Base-by-base conservation (phyloP, 2,113 vertebrate species). In the Odocoileus virginianus region DNA sequence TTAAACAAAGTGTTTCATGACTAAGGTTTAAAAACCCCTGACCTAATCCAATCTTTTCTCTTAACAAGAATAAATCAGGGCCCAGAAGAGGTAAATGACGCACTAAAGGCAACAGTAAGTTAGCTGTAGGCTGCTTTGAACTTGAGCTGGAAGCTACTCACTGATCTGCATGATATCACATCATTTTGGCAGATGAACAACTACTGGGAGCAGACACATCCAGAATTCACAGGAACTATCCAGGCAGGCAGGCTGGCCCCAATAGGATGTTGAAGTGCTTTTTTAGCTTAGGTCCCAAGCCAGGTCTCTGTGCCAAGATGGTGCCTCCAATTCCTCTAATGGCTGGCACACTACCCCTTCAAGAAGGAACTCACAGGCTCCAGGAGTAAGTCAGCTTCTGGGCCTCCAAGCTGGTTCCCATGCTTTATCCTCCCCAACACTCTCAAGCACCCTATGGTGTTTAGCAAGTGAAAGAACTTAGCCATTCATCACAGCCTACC, bases 151-250 rank as follows among this genome's bases (percentile, higher is more conserved):
- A 87, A 92, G 90, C 74, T 86, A 76, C 50, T 92, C 87, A 85
- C 58, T 92, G 27, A 95, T 94, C 27, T 95, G 43, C 33, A 55
- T 40, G 79, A 57, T 40, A 50, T 30, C 47, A 89, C 81, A 87
- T 92, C 55, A 83, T 94, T 98, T 27, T 94, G 76, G 89, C 57
- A 93, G 52, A 97, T 54, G 36, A 93, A 54, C 12, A 85, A 89
- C 64, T 25, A 79, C 36, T 28, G 28, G 30, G n/a, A 94, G 27
- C 54, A 57, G n/a, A 94, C 30, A n/a, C 27, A 95, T 50, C 23
- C 71, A 84, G 61, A 86, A 95, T 33, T 79, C n/a, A 71, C 13
- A 95, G 58, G 50, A 17, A 36, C 52, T 79, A 60, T 61, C 43
- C 10, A 74, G 36, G 45, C 33, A 13, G n/a, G 36, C 60, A 28